A percentile compares a stretch with the other conserved stretches of the same genome.
Conservation (phyloP, 2,113 vertebrate species). For the Taurulus bubalis region DNA sequence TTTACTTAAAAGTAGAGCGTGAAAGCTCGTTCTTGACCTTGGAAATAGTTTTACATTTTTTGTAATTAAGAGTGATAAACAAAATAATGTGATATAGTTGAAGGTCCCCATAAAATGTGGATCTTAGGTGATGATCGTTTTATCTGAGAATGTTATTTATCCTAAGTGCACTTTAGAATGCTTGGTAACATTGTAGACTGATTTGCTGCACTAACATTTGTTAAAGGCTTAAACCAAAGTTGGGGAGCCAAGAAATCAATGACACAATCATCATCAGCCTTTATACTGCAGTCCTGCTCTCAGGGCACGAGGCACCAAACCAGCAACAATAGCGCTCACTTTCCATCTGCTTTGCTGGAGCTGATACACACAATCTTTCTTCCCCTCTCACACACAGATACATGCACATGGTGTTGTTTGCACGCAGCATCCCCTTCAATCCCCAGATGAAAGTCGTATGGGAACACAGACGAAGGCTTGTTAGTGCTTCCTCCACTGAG, state of each 20-base stretch:
- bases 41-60: background rate
- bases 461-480: constrained; percentile 38
- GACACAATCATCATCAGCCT: background rate
- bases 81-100: background rate
- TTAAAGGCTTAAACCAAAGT: background rate
- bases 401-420: constrained; percentile 10
- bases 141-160: background rate
- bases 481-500: constrained; percentile 31
- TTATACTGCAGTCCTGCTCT: background rate
- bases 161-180: background rate
- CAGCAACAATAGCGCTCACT: constrained; percentile 38
- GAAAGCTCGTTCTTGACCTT: background rate
- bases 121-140: background rate
- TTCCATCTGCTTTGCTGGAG: constrained; percentile 32
- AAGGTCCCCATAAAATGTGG: background rate
- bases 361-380: background rate
- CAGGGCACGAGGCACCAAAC: background rate
- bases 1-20: background rate
- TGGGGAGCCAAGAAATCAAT: background rate
- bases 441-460: constrained; percentile 30
- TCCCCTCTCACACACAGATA: constrained; percentile 9
- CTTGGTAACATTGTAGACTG: background rate
- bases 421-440: constrained; percentile 30
- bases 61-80: background rate
- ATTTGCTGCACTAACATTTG: background rate